Evolutionary conservation across 2,888 invertebrate genomes (phyloP).

Genomic region (Drosophila melanosoma): DNA sequence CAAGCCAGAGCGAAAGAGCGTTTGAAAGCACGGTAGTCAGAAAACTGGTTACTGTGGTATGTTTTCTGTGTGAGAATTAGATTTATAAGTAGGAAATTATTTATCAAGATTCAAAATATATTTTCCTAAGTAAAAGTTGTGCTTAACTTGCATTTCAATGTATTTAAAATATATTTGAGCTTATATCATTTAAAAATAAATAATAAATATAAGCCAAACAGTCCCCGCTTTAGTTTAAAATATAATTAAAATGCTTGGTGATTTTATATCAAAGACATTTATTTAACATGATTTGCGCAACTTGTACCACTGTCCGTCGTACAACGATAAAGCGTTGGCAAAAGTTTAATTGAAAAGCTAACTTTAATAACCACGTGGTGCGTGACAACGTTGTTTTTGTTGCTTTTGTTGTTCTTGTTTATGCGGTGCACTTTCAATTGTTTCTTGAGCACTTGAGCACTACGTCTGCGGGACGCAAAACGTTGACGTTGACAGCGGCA

Average conservation of each 20-base stretch:
- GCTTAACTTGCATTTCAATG: not conserved
- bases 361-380: constrained; percentile 76
- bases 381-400: constrained; percentile 32
- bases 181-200: not conserved
- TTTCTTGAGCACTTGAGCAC: constrained; percentile 52
- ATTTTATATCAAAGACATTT: not conserved
- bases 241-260: not conserved
- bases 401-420: constrained; percentile 32
- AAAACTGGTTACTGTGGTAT: constrained; percentile 53
- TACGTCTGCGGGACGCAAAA: constrained; percentile 49
- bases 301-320: constrained; percentile 47
- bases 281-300: constrained; percentile 4
- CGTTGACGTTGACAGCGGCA: constrained; percentile 18
- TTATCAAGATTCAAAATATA: not conserved
- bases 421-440: constrained; percentile 67
- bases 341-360: constrained; percentile 73
- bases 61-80: constrained; percentile 21
- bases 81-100: not conserved
- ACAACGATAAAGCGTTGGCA: constrained; percentile 42
- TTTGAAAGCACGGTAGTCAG: constrained; percentile 25
- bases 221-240: not conserved
- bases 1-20: constrained; percentile 22
- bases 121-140: not conserved
- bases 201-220: not conserved
- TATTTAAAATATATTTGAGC: not conserved